These are phyloP conservation scores for Ibycter americanus DNA, from an alignment of 2,797 vertebrate genomes.

Conservation along the genomic window DNA sequence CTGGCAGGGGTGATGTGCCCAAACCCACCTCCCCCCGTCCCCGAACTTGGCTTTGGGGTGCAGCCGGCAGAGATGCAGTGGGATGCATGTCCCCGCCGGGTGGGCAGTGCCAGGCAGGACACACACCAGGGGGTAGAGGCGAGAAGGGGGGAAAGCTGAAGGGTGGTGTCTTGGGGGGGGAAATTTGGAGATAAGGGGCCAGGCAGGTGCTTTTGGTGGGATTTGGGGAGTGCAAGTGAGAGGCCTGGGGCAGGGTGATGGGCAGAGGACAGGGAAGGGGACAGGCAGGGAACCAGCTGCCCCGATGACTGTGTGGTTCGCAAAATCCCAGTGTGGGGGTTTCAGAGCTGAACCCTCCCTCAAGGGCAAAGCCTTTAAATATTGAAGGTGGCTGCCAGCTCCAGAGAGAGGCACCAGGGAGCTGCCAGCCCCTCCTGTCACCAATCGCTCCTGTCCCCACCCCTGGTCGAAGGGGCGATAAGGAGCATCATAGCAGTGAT, in stretches of 20 bases:
- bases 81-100: background rate
- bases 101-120: background rate
- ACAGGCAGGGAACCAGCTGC: background rate
- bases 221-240: background rate
- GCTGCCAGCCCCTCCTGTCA: background rate
- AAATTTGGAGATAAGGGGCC: background rate
- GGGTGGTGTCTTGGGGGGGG: background rate
- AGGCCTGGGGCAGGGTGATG: background rate
- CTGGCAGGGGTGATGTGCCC: background rate
- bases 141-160: background rate
- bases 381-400: background rate
- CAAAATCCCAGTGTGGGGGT: background rate
- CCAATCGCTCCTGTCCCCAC: background rate
- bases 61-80: accelerated
- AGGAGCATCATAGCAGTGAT: background rate
- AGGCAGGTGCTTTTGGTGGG: accelerated
- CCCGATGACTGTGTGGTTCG: background rate
- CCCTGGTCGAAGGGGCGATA: background rate
- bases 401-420: background rate
- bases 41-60: background rate
- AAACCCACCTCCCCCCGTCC: background rate
- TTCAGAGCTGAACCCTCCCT: background rate
- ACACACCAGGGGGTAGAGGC: accelerated
- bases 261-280: accelerated
- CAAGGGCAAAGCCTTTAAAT: slow-evolving; percentile 11